These are phyloP conservation scores for Bambusicola thoracicus DNA, from an alignment of 2,113 vertebrate species.

Conservation along the genomic window DNA sequence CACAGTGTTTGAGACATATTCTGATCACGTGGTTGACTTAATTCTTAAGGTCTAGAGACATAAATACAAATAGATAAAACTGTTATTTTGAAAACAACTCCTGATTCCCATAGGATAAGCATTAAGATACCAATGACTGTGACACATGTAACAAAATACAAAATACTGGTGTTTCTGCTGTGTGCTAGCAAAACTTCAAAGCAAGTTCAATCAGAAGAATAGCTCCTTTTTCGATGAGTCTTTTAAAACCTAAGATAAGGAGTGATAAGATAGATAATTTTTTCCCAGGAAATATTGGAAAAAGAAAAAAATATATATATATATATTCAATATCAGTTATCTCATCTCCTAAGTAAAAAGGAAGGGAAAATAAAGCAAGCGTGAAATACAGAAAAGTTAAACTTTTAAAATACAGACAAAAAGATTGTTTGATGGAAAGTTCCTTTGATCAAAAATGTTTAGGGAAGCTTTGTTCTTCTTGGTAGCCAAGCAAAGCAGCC, in stretches of 20 bases:
- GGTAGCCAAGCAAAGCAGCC: slow-evolving; percentile 38
- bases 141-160: neutral
- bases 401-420: slow-evolving; percentile 47
- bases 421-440: slow-evolving; percentile 47
- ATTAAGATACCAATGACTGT: neutral
- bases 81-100: neutral
- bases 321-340: neutral
- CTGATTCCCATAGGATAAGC: neutral
- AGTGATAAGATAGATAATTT: neutral
- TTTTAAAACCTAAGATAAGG: neutral
- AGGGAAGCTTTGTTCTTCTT: slow-evolving; percentile 50
- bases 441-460: slow-evolving; percentile 68
- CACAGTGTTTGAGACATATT: neutral
- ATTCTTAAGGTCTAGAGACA: neutral
- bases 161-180: neutral
- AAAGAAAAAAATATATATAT: neutral
- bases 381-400: neutral
- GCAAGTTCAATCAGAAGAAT: neutral
- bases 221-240: neutral
- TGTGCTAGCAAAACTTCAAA: neutral
- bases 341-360: neutral
- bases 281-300: neutral
- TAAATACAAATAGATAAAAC: neutral
- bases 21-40: neutral
- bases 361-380: neutral